Evolutionary conservation across 1,140 invertebrate genomes (phyloP).

Genomic region (Trichomalopsis sarcophagae): DNA sequence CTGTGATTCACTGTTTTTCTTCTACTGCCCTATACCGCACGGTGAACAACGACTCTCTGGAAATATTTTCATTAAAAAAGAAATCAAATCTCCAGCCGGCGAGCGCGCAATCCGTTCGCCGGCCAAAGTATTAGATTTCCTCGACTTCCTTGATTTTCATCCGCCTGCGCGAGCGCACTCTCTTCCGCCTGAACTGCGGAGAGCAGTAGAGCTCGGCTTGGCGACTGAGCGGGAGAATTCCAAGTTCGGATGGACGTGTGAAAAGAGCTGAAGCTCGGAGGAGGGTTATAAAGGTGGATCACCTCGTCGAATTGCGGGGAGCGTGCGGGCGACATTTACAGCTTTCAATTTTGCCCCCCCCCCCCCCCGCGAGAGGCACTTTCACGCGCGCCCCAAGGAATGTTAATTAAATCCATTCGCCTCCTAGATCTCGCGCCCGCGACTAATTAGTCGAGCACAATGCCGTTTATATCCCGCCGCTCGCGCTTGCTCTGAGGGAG

Average conservation of each 20-base stretch:
- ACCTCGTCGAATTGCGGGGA: conserved; percentile 56
- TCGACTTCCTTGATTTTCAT: conserved; percentile 1
- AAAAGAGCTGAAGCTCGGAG: conserved; percentile 20
- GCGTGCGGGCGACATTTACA: conserved; percentile 69
- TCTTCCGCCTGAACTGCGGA: not conserved
- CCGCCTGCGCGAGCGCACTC: not conserved
- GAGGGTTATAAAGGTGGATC: conserved; percentile 40
- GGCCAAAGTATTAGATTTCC: not conserved
- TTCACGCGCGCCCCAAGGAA: conserved; percentile 64
- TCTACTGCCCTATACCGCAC: not conserved
- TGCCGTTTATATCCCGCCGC: conserved; percentile 56
- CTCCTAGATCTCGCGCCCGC: conserved; percentile 70
- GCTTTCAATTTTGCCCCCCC: conserved; percentile 71
- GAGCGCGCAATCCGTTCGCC: not conserved
- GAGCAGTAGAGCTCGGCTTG: not conserved
- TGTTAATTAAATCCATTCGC: conserved; percentile 75
- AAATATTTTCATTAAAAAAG: not conserved
- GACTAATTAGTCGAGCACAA: conserved; percentile 74
- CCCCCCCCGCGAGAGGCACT: conserved; percentile 50
- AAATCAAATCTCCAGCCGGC: no score
- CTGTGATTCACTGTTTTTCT: conserved; percentile 6
- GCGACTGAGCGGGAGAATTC: conserved; percentile 1
- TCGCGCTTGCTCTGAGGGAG: not conserved
- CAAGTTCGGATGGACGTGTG: conserved; percentile 27
- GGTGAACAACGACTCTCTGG: not conserved